phyloP scores from a whole-genome alignment of 2,797 vertebrate genomes.

The Lepus townsendii region DNA sequence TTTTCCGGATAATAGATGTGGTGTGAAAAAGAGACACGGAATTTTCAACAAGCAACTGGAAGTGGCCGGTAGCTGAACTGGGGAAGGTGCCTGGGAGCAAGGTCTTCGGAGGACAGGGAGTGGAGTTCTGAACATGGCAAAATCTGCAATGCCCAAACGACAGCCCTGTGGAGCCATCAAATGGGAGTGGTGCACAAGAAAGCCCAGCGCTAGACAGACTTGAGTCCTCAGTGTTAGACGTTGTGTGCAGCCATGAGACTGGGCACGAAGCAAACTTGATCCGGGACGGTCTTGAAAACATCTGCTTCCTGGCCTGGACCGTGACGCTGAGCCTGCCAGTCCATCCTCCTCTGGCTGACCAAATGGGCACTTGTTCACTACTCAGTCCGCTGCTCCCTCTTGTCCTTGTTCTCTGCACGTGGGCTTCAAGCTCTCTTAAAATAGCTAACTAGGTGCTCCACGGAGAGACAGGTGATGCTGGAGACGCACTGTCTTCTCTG shows the following conservation, averaged over 20 bases:
- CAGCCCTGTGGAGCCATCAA: not conserved
- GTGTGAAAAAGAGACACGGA: not conserved
- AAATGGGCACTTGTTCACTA: not conserved
- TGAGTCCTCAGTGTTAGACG: not conserved
- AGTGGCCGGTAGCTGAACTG: not conserved
- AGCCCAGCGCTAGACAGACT: not conserved
- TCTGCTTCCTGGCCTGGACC: not conserved
- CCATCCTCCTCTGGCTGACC: not conserved
- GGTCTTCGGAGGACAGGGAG: not conserved
- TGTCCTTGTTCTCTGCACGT: not conserved
- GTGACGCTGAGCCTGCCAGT: not conserved
- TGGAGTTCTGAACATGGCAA: not conserved
- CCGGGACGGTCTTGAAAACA: not conserved
- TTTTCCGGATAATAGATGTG: not conserved
- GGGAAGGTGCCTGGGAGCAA: not conserved
- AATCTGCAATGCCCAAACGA: not conserved
- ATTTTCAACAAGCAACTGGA: not conserved
- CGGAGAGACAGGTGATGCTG: not conserved
- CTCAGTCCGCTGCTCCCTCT: not conserved
- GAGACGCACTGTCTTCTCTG: not conserved
- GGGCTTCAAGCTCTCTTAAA: constrained; percentile 40
- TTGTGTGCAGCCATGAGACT: not conserved
- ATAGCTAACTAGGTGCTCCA: not conserved
- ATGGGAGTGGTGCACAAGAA: not conserved
- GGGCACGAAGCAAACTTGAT: constrained; percentile 9